These are phyloP conservation scores for Barbus barbus DNA, from an alignment of 2,113 vertebrate genomes.

Conservation along the genomic window DNA sequence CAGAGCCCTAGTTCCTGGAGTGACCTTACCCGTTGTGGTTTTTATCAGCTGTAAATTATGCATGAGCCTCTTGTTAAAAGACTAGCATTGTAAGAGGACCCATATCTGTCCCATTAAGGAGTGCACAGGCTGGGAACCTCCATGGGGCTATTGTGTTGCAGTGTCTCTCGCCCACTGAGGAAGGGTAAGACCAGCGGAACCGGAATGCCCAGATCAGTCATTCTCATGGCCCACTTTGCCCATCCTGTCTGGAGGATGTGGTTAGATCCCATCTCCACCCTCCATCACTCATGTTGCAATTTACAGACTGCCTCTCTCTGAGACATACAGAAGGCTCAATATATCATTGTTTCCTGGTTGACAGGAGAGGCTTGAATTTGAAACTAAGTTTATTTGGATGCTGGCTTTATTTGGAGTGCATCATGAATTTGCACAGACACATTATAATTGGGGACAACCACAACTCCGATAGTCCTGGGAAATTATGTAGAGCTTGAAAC, in stretches of 20 bases:
- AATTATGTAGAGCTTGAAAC: slow-evolving; percentile 10
- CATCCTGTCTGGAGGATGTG: slow-evolving; percentile 28
- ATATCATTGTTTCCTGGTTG: not conserved
- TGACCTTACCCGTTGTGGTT: slow-evolving; percentile 47
- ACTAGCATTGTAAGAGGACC: slow-evolving; percentile 42
- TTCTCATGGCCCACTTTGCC: slow-evolving; percentile 15
- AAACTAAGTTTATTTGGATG: not conserved
- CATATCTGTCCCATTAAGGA: slow-evolving; percentile 53
- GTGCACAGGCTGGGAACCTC: slow-evolving; percentile 43
- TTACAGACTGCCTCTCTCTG: not conserved
- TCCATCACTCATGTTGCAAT: slow-evolving; percentile 17
- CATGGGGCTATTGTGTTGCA: slow-evolving; percentile 52
- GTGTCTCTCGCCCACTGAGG: slow-evolving; percentile 36
- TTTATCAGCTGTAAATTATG: slow-evolving; percentile 57
- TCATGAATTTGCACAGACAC: not conserved
- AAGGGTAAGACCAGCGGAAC: slow-evolving; percentile 39
- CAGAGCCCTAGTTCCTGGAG: slow-evolving; percentile 31
- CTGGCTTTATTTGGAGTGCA: not conserved
- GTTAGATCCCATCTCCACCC: slow-evolving; percentile 23
- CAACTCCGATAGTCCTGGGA: not conserved
- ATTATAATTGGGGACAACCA: slow-evolving; percentile 1
- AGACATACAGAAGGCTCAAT: not conserved
- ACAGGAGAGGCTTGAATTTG: not conserved
- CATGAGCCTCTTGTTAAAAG: slow-evolving; percentile 53
- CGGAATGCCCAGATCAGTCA: slow-evolving; percentile 35